phyloP scores from a whole-genome alignment of 2,888 invertebrate species.

The Chymomyza procnemis region DNA sequence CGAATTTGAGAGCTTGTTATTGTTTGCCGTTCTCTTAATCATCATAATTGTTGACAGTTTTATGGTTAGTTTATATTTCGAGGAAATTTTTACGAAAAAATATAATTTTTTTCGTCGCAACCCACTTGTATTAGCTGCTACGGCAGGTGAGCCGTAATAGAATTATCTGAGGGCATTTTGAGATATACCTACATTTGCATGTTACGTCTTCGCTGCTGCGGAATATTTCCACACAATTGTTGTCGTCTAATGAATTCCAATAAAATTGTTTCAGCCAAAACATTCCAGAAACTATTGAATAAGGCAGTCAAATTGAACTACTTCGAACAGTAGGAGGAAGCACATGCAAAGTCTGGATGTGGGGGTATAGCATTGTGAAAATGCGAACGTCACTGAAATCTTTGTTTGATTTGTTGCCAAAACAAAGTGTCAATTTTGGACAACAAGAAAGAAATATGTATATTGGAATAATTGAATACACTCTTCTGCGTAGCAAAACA shows the following conservation, averaged over 20 bases:
- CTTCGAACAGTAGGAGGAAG: constrained; percentile 25
- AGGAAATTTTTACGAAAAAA: constrained; percentile 25
- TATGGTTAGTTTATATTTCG: constrained; percentile 34
- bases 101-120: constrained; percentile 42
- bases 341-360: neutral
- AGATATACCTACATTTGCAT: neutral
- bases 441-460: constrained; percentile 9
- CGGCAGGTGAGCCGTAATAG: constrained; percentile 63
- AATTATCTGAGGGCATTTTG: constrained; percentile 56
- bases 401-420: neutral
- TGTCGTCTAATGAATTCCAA: constrained; percentile 57
- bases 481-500: constrained; percentile 47
- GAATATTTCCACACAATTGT: constrained; percentile 52
- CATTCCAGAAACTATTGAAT: constrained; percentile 10
- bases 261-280: constrained; percentile 28
- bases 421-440: neutral
- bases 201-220: neutral
- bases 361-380: neutral
- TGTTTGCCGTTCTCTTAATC: constrained; percentile 5
- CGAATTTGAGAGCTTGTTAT: neutral
- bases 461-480: constrained; percentile 6
- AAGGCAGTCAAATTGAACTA: constrained; percentile 42
- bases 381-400: neutral
- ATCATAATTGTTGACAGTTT: constrained; percentile 44
- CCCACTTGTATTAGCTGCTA: constrained; percentile 36